Percentiles rank a stretch among this genome's conserved stretches.
These are phyloP conservation scores for Actinia equina DNA, from an alignment of 64 coral and sea anemone species.

Conservation along the genomic window DNA sequence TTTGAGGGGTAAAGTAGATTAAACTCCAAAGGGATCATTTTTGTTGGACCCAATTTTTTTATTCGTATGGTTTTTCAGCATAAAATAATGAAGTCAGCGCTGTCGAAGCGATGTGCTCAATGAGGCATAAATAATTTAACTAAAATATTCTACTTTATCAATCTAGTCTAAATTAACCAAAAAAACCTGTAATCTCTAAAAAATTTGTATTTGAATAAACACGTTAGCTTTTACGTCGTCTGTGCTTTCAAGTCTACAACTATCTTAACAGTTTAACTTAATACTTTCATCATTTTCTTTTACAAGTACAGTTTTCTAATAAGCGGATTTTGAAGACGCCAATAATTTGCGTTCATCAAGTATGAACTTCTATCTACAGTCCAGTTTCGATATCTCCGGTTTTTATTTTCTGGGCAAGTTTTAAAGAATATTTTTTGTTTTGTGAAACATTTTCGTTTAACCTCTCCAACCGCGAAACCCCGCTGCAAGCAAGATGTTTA, in stretches of 20 bases:
- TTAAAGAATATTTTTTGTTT: neutral
- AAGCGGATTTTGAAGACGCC: neutral
- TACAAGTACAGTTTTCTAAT: neutral
- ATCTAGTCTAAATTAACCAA: neutral
- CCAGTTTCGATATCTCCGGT: neutral
- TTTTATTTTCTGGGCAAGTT: neutral
- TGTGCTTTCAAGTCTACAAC: neutral
- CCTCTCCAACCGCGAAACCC: neutral
- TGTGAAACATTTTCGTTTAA: neutral
- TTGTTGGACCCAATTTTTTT: slow-evolving; percentile 3
- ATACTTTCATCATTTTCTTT: neutral
- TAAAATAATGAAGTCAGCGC: neutral
- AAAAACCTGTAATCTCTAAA: neutral
- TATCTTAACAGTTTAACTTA: neutral
- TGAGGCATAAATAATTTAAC: slow-evolving; percentile 4
- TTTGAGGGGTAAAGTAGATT: neutral
- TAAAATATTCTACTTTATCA: neutral
- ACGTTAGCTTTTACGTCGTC: neutral
- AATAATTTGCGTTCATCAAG: neutral
- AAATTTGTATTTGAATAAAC: slow-evolving; percentile 6
- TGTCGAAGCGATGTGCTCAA: neutral
- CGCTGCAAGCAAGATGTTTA: neutral
- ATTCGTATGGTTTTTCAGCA: neutral
- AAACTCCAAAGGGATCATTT: neutral
- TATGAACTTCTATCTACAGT: neutral